phyloP scores from a whole-genome alignment of 1,140 invertebrate genomes.

The Bicyclus anynana region DNA sequence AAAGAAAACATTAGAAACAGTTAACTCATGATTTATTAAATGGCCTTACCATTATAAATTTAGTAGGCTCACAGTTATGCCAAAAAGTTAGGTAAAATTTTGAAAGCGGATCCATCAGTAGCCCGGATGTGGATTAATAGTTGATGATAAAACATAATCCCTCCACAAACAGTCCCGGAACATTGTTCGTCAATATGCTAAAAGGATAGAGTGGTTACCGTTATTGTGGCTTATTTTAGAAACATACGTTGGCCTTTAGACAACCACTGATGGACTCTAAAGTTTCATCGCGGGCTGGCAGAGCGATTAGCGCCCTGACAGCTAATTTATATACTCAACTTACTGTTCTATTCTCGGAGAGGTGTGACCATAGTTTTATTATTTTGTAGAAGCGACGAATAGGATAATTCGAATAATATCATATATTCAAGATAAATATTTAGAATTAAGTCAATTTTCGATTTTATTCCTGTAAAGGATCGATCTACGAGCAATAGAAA shows the following conservation, averaged over 20 bases:
- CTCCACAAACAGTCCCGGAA: constrained; percentile 4
- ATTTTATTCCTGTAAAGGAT: too few species aligned
- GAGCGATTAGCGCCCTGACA: constrained; percentile 73
- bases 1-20: too few species aligned
- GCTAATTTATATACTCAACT: constrained; percentile 77
- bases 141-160: constrained; percentile 12
- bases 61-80: background rate
- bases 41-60: too few species aligned
- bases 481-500: too few species aligned
- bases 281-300: constrained; percentile 73
- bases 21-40: too few species aligned
- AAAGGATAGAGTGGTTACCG: constrained; percentile 54
- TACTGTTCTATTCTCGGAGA: constrained; percentile 70
- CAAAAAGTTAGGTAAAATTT: constrained; percentile 9
- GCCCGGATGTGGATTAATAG: constrained; percentile 12
- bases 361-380: constrained; percentile 36
- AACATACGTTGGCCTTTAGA: constrained; percentile 55
- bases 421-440: too few species aligned
- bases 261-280: constrained; percentile 69
- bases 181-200: constrained; percentile 39
- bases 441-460: too few species aligned
- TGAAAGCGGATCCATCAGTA: constrained; percentile 6
- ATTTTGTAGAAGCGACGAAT: background rate
- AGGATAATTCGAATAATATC: too few species aligned
- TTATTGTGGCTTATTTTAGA: constrained; percentile 65